Base-by-base conservation (phyloP, 2,888 invertebrate genomes). In the Elysia crispata region DNA sequence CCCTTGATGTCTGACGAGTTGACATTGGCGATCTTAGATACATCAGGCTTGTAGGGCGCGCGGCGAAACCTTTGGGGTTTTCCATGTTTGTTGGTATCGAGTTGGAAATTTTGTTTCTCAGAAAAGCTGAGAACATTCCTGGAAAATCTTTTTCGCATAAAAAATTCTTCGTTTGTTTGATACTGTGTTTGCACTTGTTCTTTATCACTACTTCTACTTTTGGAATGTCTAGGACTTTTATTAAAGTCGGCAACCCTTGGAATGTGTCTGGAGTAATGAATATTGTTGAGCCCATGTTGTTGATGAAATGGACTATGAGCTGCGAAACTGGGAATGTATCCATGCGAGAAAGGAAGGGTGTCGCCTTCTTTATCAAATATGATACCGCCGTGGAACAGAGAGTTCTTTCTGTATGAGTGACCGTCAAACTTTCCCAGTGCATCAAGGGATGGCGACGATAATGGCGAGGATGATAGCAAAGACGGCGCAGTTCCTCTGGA, bases 21-120 rank as follows among this genome's bases (percentile, higher is more conserved):
- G 57, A 80, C 81, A 79, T 90, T 89, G 15, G 86, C 87, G 69
- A 89, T 86, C 76, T 87, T 84, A 20, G 79, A 83, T 70, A 85
- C 85, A 76, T 88, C 86, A 8, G 90, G 82, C 0, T 83, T 84
- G 20, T 84, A 77, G 1, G 87, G 67, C 5, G 74, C 74, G 15
- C 79, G 74, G 18, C 66, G 64, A 62, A 50, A 78, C 18, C 78
- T 72, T 23, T 31, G 23, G 20, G 28, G 30, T 41, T 41, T 11
- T 15, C 15, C 15, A 23, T 60, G 20, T 5, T 8, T 23, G 15
- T 60, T 60, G 60, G 20, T 8, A 3, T 23, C 23, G 5, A 23
- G 20, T 5, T 60, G 20, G 6, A 18, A 5, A 18, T 60, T 60
- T 41, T 41, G 41, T n/a, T n/a, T n/a, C n/a, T n/a, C n/a, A n/a